These are phyloP conservation scores for Drosophila pseudoobscura DNA, from an alignment of 1,140 invertebrate species.

Conservation along the genomic window DNA sequence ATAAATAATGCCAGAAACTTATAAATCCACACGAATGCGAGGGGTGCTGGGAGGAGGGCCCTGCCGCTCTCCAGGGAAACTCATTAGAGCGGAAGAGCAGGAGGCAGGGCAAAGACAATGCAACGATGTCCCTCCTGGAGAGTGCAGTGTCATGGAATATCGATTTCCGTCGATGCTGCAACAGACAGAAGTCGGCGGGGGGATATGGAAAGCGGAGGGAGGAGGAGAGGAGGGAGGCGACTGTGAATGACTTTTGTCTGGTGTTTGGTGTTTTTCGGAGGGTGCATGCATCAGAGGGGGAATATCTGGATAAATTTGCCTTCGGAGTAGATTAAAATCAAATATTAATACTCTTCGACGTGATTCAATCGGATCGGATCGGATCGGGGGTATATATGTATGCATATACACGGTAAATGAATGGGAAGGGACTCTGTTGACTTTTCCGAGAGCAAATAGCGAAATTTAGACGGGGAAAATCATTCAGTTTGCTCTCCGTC, in stretches of 20 bases:
- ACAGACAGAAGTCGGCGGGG: slow-evolving; percentile 9
- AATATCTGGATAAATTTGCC: slow-evolving; percentile 63
- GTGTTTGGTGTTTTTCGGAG: background rate
- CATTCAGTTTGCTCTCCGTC: slow-evolving; percentile 53
- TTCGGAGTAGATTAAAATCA: slow-evolving; percentile 74
- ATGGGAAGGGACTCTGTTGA: too few species aligned
- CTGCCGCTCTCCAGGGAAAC: slow-evolving; percentile 2
- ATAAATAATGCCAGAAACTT: slow-evolving; percentile 48
- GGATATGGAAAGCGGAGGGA: too few species aligned
- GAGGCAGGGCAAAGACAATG: background rate
- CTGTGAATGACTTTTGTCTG: slow-evolving; percentile 19
- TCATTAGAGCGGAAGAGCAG: slow-evolving; percentile 18
- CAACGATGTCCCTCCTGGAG: background rate
- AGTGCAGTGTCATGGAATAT: slow-evolving; percentile 52
- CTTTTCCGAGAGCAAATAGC: slow-evolving; percentile 37
- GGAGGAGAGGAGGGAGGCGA: background rate
- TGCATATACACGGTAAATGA: background rate
- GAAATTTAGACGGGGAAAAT: slow-evolving; percentile 59
- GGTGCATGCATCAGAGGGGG: background rate
- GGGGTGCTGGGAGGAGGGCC: background rate
- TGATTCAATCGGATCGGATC: slow-evolving; percentile 47
- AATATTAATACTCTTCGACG: slow-evolving; percentile 71
- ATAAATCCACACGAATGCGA: slow-evolving; percentile 23
- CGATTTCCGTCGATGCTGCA: slow-evolving; percentile 48
- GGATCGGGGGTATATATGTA: slow-evolving; percentile 24